Base-by-base conservation (phyloP, 2,797 vertebrate genomes). In the Pseudocheirus occidentalis region DNA sequence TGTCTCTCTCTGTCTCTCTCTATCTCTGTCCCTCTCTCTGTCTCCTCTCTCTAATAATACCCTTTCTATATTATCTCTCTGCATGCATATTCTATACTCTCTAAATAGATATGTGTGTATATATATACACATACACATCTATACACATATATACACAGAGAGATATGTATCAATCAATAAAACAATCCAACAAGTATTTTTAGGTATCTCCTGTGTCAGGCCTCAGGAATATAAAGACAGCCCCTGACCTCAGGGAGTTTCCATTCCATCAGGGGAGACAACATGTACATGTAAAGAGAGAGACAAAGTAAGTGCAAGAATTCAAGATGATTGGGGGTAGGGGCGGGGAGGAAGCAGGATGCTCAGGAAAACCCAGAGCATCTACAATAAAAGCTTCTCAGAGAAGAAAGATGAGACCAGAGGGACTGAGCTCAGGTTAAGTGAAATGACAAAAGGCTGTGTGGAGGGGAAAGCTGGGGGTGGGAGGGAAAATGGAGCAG, bases 401-500 rank as follows among this genome's bases (percentile, higher is more conserved):
- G 16, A 52, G 31, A 27, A 46, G 28, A 87, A 93, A 52, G 40
- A 29, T 1, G 1, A 56, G 46, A 62, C 16, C 18, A 34, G 1
- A 54, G 50, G 93, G 21, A 53, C 24, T 40, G 3, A 56, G 73
- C 34, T 3, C 50, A 91, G 53, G 12, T n/a, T 73, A 53, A 92
- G 50, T 21, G 29, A 93, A 58, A 55, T 62, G 58, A 90, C 52
- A 5, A 11, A 62, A 93, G 54, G n/a, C 16, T 2, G 0, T 57
- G 9, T 40, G 40, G 5, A 57, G 24, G 56, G 58, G 24, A 31
- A 16, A 0, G 0, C 11, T 0, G n/a, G 58, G n/a, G 54, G 56
- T 56, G 90, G 90, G 56, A 94, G 55, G 93, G 87, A 57, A 57
- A 53, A 52, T 24, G 90, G 16, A 53, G 89, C 92, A 90, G 95